Evolutionary conservation across 2,888 invertebrate species (phyloP).

Genomic region (Xestia xanthographa): DNA sequence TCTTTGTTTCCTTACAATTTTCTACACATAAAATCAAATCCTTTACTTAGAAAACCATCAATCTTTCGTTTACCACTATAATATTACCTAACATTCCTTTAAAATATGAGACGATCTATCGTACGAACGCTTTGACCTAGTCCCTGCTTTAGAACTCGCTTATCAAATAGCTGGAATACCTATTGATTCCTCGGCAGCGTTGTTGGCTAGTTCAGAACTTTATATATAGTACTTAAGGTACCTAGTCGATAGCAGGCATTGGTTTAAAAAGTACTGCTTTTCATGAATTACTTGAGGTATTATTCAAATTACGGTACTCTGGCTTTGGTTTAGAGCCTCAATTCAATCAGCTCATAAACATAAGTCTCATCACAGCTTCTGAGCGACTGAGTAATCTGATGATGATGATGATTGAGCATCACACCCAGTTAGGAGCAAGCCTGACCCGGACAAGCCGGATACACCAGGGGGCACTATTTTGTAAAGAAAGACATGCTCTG

Average conservation of each 20-base stretch:
- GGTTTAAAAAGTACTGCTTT: not conserved
- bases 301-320: not conserved
- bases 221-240: not conserved
- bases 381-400: no score
- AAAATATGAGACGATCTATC: slow-evolving; percentile 35
- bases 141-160: slow-evolving; percentile 38
- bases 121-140: slow-evolving; percentile 53
- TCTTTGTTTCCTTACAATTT: not conserved
- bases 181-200: slow-evolving; percentile 42
- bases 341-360: not conserved
- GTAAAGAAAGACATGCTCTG: no score
- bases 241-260: not conserved
- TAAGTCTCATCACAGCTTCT: no score
- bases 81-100: slow-evolving; percentile 22
- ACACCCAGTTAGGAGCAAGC: no score
- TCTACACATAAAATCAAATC: not conserved
- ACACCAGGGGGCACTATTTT: no score
- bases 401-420: no score
- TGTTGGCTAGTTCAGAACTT: slow-evolving; percentile 22
- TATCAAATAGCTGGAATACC: slow-evolving; percentile 51
- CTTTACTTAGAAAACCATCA: slow-evolving; percentile 17
- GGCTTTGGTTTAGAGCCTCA: not conserved
- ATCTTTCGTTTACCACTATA: slow-evolving; percentile 9
- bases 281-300: not conserved
- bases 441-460: no score